Conservation (phyloP, 53 echinoderm and acorn worm genomes). For the Antedon mediterranea region DNA sequence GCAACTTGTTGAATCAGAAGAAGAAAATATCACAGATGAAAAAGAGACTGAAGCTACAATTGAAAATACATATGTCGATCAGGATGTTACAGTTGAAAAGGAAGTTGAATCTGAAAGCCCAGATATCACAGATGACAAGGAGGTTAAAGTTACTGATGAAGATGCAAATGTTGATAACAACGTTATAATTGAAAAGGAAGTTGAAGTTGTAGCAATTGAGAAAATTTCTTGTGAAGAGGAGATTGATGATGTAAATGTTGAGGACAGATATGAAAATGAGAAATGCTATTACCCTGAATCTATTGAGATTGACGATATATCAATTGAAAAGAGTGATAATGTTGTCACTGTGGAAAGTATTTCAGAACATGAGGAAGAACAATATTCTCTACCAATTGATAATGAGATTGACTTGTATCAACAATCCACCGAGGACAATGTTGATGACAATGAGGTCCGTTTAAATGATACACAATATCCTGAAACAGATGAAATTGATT, state of each 20-base stretch:
- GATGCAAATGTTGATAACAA: background rate
- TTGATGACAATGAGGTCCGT: constrained; percentile 4
- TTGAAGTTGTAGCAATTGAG: constrained; percentile 4
- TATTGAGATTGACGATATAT: constrained; percentile 1
- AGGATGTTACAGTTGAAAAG: no score
- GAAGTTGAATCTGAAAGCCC: constrained; percentile 4
- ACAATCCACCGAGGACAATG: background rate
- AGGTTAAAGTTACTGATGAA: background rate
- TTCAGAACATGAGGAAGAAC: constrained; percentile 14
- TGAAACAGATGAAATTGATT: background rate
- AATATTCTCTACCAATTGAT: background rate
- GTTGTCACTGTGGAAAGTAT: constrained; percentile 1
- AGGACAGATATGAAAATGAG: background rate
- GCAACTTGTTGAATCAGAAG: no score
- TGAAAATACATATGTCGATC: no score
- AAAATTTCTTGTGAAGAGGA: constrained; percentile 5
- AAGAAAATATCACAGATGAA: no score
- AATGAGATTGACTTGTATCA: background rate
- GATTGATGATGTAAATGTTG: background rate
- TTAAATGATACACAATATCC: background rate
- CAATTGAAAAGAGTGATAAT: background rate
- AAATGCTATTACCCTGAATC: background rate
- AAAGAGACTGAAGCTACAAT: no score
- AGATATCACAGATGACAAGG: background rate
- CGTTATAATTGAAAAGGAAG: no score